phyloP scores from a whole-genome alignment of 2,888 invertebrate species.

The Tipula helvola region DNA sequence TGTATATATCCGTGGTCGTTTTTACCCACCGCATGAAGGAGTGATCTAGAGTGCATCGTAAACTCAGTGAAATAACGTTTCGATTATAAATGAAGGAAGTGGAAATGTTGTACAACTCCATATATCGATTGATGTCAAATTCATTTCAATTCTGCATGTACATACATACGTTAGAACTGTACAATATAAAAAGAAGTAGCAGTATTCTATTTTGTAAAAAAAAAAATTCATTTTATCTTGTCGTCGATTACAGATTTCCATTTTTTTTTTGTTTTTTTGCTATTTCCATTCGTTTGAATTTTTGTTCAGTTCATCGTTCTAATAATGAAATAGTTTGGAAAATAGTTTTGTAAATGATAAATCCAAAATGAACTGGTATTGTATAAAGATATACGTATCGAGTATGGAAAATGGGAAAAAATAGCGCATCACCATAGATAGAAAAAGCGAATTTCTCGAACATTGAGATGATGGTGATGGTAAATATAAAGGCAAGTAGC shows the following conservation, averaged over 20 bases:
- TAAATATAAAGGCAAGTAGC: neutral
- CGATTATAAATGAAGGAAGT: no score
- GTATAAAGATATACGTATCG: neutral
- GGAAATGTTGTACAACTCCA: no score
- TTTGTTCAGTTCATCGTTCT: neutral
- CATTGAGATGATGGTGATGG: neutral
- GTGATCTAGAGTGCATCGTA: no score
- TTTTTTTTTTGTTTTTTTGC: neutral
- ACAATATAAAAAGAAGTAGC: neutral
- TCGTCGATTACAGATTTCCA: neutral
- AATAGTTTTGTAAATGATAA: neutral
- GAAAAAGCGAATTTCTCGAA: neutral
- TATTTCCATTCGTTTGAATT: neutral
- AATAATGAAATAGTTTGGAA: conserved; percentile 4
- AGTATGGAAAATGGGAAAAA: neutral
- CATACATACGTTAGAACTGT: neutral
- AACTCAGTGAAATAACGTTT: no score
- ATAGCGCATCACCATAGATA: neutral
- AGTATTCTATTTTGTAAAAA: neutral
- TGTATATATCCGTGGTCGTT: no score
- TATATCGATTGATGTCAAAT: neutral
- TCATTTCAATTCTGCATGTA: neutral
- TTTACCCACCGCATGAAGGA: no score
- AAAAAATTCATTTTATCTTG: neutral
- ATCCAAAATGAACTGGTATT: neutral